Conservation (phyloP, 2,797 vertebrate genomes). For the Mionectes olivaceus region DNA sequence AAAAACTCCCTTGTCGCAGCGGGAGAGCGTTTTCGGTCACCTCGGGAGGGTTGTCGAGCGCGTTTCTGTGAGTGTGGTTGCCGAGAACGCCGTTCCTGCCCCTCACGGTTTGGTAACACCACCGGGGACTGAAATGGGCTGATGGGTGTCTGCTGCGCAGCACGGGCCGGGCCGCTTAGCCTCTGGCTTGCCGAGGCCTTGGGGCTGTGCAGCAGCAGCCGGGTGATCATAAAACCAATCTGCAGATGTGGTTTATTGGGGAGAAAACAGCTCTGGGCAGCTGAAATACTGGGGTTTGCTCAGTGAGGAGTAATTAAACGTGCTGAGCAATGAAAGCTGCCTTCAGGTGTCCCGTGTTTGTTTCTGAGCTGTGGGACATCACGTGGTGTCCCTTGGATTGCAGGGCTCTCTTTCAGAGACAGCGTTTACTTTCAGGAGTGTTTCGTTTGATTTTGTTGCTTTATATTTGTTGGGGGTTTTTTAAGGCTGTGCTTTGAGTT, state of each 20-base stretch:
- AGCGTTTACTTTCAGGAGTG: fast-evolving
- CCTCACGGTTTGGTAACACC: neutral
- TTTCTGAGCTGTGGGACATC: neutral
- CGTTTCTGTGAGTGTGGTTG: neutral
- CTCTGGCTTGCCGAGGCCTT: neutral
- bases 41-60: neutral
- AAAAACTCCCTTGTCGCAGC: neutral
- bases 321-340: neutral
- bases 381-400: neutral
- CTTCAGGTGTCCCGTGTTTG: neutral
- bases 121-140: neutral
- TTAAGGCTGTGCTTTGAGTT: fast-evolving
- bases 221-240: neutral
- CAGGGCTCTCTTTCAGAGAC: neutral
- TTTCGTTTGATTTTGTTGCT: neutral
- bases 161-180: neutral
- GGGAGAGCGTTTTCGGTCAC: neutral
- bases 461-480: fast-evolving
- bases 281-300: neutral
- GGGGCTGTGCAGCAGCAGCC: neutral
- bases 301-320: neutral
- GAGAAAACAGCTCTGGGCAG: neutral
- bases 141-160: neutral
- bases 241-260: neutral
- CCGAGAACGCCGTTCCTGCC: neutral